Evolutionary conservation across 2,888 invertebrate species (phyloP).

Genomic region (Coecobrya sp.): DNA sequence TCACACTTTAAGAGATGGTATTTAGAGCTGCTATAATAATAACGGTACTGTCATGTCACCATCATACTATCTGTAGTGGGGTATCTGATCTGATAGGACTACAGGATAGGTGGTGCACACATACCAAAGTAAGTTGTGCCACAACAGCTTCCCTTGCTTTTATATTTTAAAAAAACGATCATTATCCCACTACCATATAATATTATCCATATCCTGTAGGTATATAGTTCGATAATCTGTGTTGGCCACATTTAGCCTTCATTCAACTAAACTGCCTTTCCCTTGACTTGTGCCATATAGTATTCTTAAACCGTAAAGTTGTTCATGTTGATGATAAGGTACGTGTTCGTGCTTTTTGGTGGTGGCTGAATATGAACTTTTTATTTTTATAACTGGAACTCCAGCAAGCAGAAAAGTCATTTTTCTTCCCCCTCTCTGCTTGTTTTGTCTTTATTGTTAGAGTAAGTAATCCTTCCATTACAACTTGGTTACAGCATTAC

Average conservation of each 20-base stretch:
- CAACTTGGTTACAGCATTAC: conserved; percentile 23
- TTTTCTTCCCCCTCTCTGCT: conserved; percentile 22
- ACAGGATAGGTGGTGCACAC: no score
- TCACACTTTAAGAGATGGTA: no score
- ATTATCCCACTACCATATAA: not conserved
- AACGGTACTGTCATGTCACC: no score
- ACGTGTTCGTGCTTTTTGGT: not conserved
- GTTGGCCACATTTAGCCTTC: not conserved
- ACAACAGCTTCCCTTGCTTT: not conserved
- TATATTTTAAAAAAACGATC: not conserved
- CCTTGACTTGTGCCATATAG: not conserved
- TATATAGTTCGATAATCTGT: no score
- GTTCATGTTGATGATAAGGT: conserved; percentile 14
- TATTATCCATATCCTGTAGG: not conserved
- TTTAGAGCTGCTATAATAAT: no score
- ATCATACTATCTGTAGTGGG: no score
- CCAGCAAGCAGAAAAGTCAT: conserved; percentile 18
- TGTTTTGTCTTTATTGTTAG: conserved; percentile 17
- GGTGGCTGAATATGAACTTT: conserved; percentile 17
- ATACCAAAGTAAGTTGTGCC: no score
- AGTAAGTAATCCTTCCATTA: conserved; percentile 59
- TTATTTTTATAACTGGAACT: not conserved
- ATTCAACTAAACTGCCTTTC: not conserved
- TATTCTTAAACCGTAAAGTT: not conserved
- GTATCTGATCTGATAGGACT: no score